Evolutionary conservation across 2,888 invertebrate species (phyloP).

Genomic region (Polydrusus tereticollis): DNA sequence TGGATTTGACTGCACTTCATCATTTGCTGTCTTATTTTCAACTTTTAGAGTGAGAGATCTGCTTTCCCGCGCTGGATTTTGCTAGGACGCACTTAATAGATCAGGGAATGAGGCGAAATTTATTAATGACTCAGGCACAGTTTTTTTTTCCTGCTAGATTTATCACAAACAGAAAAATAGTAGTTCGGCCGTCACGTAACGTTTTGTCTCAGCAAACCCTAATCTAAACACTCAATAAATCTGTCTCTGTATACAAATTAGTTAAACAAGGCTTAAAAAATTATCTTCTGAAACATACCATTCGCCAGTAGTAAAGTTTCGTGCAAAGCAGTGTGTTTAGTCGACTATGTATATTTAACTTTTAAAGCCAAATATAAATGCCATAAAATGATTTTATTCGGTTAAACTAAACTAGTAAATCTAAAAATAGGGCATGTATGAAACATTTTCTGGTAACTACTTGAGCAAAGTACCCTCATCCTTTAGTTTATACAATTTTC

Average conservation of each 20-base stretch:
- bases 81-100: too few relatives aligned
- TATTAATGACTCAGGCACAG: background rate
- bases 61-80: too few relatives aligned
- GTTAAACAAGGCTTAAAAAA: constrained; percentile 13
- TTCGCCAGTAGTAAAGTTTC: constrained; percentile 12
- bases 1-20: too few relatives aligned
- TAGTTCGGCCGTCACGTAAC: background rate
- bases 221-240: constrained; percentile 16
- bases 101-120: too few relatives aligned
- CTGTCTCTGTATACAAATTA: constrained; percentile 15
- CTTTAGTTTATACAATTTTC: constrained; percentile 1
- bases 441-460: constrained; percentile 13
- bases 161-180: background rate
- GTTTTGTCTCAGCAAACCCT: background rate
- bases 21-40: too few relatives aligned
- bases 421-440: constrained; percentile 36
- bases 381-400: constrained; percentile 43
- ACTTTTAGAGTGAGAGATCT: too few relatives aligned
- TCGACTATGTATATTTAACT: constrained; percentile 39
- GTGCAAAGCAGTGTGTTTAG: constrained; percentile 16
- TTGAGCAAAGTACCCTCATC: constrained; percentile 19
- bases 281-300: constrained; percentile 14
- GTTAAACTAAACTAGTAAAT: constrained; percentile 36
- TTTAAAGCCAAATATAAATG: constrained; percentile 41
- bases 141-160: constrained; percentile 2